Evolutionary conservation across 2,113 vertebrate species (phyloP).

Genomic region (Falcunculus frontatus): DNA sequence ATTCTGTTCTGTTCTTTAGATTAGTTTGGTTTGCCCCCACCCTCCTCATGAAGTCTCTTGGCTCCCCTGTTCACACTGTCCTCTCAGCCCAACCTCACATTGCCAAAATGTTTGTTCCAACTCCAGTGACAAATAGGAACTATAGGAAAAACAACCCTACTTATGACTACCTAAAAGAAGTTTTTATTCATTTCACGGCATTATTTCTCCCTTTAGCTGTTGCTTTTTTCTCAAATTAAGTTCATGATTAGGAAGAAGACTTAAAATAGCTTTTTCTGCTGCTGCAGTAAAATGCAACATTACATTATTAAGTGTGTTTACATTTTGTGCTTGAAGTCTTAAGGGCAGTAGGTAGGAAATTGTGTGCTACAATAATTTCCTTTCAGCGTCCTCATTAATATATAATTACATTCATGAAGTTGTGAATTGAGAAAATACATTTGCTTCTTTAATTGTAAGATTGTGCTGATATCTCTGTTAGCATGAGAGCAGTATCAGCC

Average conservation of each 20-base stretch:
- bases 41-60: neutral
- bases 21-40: neutral
- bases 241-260: neutral
- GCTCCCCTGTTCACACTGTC: neutral
- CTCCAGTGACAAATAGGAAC: neutral
- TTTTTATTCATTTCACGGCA: neutral
- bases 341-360: neutral
- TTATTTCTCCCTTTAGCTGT: neutral
- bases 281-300: neutral
- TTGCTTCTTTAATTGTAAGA: neutral
- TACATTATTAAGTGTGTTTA: constrained; percentile 15
- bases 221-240: neutral
- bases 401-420: neutral
- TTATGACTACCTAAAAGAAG: neutral
- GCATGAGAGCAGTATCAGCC: neutral
- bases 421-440: neutral
- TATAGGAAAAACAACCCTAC: neutral
- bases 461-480: neutral
- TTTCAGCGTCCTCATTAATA: neutral
- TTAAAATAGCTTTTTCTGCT: neutral
- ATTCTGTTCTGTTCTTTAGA: neutral
- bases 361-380: neutral
- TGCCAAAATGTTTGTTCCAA: neutral
- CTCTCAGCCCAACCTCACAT: neutral
- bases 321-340: neutral